These are phyloP conservation scores for Thecophora atra DNA, from an alignment of 2,888 invertebrate species.

Conservation along the genomic window DNA sequence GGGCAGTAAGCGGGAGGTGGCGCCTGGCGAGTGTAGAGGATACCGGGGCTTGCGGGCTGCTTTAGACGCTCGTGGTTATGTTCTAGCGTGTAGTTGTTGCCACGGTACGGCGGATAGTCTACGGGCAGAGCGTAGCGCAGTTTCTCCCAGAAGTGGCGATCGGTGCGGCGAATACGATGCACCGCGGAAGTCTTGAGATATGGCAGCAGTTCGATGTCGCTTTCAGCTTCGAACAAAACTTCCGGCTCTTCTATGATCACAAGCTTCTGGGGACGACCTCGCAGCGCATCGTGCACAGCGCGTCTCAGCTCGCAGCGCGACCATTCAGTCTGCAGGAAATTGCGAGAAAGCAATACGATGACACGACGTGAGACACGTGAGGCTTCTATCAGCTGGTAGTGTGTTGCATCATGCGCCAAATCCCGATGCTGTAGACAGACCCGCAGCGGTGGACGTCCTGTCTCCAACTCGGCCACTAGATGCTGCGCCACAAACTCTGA, in stretches of 20 bases:
- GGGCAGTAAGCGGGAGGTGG: slow-evolving; percentile 65
- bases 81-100: slow-evolving; percentile 86
- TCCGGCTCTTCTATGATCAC: slow-evolving; percentile 89
- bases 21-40: slow-evolving; percentile 62
- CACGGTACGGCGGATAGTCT: slow-evolving; percentile 75
- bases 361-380: slow-evolving; percentile 88
- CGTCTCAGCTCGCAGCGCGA: slow-evolving; percentile 89
- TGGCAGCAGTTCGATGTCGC: slow-evolving; percentile 87
- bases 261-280: slow-evolving; percentile 85
- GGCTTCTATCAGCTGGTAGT: slow-evolving; percentile 77
- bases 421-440: slow-evolving; percentile 91
- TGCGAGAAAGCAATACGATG: slow-evolving; percentile 85
- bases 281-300: slow-evolving; percentile 87
- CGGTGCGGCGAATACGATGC: slow-evolving; percentile 81
- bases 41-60: slow-evolving; percentile 65
- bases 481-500: slow-evolving; percentile 88
- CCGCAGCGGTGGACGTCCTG: slow-evolving; percentile 77
- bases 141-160: slow-evolving; percentile 94
- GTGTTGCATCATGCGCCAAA: slow-evolving; percentile 75
- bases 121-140: slow-evolving; percentile 88
- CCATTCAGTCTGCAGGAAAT: slow-evolving; percentile 95
- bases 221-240: slow-evolving; percentile 82
- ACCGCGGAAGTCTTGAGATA: slow-evolving; percentile 86
- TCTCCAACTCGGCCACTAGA: slow-evolving; percentile 86
- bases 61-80: slow-evolving; percentile 66